These are phyloP conservation scores for Tetragnatha montana DNA, from an alignment of 2,888 invertebrate genomes.

Conservation along the genomic window DNA sequence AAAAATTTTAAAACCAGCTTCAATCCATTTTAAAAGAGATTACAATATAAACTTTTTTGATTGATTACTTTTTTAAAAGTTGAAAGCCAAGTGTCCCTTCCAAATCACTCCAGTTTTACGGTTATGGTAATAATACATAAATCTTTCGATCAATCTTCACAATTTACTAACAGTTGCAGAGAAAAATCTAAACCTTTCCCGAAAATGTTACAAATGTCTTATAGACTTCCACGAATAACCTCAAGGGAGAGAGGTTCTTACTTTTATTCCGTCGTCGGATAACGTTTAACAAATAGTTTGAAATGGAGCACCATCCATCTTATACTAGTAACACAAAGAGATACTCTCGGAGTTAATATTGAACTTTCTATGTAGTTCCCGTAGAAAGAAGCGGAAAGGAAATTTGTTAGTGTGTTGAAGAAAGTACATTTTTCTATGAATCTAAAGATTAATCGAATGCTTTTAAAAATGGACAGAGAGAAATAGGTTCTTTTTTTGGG, in stretches of 20 bases:
- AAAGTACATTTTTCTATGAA: neutral
- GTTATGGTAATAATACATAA: too few relatives aligned
- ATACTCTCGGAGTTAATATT: neutral
- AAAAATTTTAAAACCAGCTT: too few relatives aligned
- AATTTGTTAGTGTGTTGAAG: neutral
- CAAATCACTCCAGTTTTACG: too few relatives aligned
- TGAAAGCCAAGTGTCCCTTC: too few relatives aligned
- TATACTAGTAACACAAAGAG: neutral
- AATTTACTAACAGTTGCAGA: neutral
- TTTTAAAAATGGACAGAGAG: neutral
- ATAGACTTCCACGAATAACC: neutral
- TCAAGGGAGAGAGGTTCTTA: conserved; percentile 1
- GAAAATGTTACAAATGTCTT: conserved; percentile 2
- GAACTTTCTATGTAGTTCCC: neutral
- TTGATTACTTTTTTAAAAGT: too few relatives aligned
- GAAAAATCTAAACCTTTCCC: conserved; percentile 11
- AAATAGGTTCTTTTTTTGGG: neutral
- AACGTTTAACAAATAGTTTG: neutral
- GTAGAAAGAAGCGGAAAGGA: neutral
- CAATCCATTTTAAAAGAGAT: too few relatives aligned
- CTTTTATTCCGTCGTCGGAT: neutral
- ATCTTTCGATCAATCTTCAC: too few relatives aligned
- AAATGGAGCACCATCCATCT: neutral
- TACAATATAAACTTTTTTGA: too few relatives aligned
- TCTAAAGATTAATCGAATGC: neutral